Evolutionary conservation across 2,113 vertebrate species (phyloP), one percentile per base, ranked within the genome.

Genomic region (Albula goreensis): DNA sequence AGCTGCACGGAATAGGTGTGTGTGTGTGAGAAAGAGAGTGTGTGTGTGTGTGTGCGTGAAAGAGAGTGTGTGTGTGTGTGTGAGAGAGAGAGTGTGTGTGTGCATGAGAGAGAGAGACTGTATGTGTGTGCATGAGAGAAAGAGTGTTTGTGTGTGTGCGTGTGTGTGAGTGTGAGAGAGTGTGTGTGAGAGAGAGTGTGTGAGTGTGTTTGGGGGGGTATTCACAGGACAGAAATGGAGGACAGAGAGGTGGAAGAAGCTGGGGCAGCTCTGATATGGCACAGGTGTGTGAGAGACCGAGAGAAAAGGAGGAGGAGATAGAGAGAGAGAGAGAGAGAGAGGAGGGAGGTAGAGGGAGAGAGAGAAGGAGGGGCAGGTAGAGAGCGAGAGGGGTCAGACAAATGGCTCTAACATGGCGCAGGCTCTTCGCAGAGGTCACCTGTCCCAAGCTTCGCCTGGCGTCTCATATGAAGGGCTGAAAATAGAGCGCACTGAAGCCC

Each of bases 401-500:
- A 41, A 41, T 1, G 17, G 22, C 15, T 60, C 78, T 22, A 10
- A 13, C 57, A n/a, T 52, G 31, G 52, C 52, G 52, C 25, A 60
- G 60, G 84, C 78, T 85, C 77, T 85, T 74, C 79, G 15, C 13
- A 48, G 85, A 86, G 85, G 85, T 81, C 85, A 86, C 56, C 10
- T 60, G n/a, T 81, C 82, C 49, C 31, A 11, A 41, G 66, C n/a
- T 12, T 48, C 9, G 49, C 63, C 25, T 25, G 19, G 22, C 83
- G 25, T 70, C n/a, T n/a, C n/a, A 41, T 56, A 25, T 17, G 51
- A 22, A 17, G 9, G 49, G 41, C 25, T 48, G 7, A 66, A 83
- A 48, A 83, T 49, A n/a, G 60, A 48, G 2, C 25, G 48, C 41
- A 22, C 48, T 5, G 9, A 15, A 41, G 31, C 31, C 31, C 41